A percentile compares a stretch with the other conserved stretches of the same genome.
Evolutionary conservation across 2,113 vertebrate genomes (phyloP).

Genomic region (Nipponia nippon): DNA sequence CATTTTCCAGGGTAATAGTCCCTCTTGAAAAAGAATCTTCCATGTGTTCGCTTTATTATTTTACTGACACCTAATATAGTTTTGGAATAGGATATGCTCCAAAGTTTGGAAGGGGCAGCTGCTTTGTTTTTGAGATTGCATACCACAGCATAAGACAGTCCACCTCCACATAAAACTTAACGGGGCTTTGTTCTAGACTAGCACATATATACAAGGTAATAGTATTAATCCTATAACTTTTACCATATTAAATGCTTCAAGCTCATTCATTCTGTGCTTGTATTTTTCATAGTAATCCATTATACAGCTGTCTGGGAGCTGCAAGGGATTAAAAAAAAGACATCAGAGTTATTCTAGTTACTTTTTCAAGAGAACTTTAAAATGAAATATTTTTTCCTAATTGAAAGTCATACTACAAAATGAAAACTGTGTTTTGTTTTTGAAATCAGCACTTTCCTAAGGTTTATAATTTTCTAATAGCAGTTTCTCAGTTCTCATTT

Average conservation of each 20-base stretch:
- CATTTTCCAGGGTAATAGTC: slow-evolving; percentile 54
- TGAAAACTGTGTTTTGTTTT: background rate
- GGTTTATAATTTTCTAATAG: background rate
- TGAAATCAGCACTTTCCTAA: slow-evolving; percentile 27
- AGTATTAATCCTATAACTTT: slow-evolving; percentile 44
- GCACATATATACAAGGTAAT: slow-evolving; percentile 6
- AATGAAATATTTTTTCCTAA: background rate
- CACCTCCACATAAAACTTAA: slow-evolving; percentile 53
- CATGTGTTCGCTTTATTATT: slow-evolving; percentile 74
- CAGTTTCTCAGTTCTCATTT: slow-evolving; percentile 1
- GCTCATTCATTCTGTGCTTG: slow-evolving; percentile 82
- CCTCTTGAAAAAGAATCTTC: slow-evolving; percentile 64
- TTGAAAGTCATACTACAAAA: slow-evolving; percentile 7
- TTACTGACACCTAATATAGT: slow-evolving; percentile 72
- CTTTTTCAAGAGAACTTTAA: slow-evolving; percentile 1
- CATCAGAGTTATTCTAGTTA: background rate
- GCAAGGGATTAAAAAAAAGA: slow-evolving; percentile 44
- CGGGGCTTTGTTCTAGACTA: slow-evolving; percentile 33
- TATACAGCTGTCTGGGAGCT: slow-evolving; percentile 81
- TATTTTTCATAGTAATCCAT: slow-evolving; percentile 85
- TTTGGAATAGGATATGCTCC: slow-evolving; percentile 55
- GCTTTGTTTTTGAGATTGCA: slow-evolving; percentile 51
- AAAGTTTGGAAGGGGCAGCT: background rate
- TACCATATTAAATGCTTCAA: slow-evolving; percentile 96
- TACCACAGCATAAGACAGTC: slow-evolving; percentile 44